phyloP scores from a whole-genome alignment of 2,888 invertebrate species.

The Caenorhabditis doughertyi region DNA sequence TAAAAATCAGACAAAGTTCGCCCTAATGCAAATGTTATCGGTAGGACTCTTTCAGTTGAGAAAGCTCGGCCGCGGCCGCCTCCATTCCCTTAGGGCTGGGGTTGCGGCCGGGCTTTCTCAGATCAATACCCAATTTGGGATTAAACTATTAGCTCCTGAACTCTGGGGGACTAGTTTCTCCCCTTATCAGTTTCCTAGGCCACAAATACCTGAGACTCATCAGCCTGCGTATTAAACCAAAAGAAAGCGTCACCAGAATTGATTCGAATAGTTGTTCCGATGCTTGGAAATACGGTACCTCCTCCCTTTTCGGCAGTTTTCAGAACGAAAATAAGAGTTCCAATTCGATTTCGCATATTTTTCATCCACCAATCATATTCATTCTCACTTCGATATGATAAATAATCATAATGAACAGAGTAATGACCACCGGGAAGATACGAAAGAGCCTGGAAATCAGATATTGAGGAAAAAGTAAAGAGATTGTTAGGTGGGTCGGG shows the following conservation, averaged over 20 bases:
- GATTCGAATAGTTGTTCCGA: slow-evolving; percentile 67
- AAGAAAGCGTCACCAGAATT: slow-evolving; percentile 75
- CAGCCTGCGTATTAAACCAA: slow-evolving; percentile 75
- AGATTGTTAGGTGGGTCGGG: neutral
- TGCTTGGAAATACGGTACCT: slow-evolving; percentile 74
- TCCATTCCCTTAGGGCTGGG: too few relatives aligned
- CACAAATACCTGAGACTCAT: slow-evolving; percentile 57
- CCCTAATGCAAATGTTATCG: too few relatives aligned
- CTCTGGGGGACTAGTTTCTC: neutral
- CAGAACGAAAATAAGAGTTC: slow-evolving; percentile 72
- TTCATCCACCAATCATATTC: slow-evolving; percentile 67
- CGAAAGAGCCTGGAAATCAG: slow-evolving; percentile 47
- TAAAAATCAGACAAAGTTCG: too few relatives aligned
- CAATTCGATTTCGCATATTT: slow-evolving; percentile 71
- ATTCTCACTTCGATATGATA: slow-evolving; percentile 12
- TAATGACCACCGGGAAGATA: slow-evolving; percentile 70
- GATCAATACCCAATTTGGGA: too few relatives aligned
- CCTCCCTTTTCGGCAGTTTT: slow-evolving; percentile 65
- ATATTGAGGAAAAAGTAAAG: neutral
- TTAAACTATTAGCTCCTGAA: too few relatives aligned
- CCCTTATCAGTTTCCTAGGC: neutral
- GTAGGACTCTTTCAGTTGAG: too few relatives aligned
- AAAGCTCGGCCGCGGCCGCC: too few relatives aligned
- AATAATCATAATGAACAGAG: slow-evolving; percentile 68
- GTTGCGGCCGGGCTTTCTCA: too few relatives aligned